Base-by-base conservation (phyloP, 2,888 invertebrate genomes). In the Lagria hirta region DNA sequence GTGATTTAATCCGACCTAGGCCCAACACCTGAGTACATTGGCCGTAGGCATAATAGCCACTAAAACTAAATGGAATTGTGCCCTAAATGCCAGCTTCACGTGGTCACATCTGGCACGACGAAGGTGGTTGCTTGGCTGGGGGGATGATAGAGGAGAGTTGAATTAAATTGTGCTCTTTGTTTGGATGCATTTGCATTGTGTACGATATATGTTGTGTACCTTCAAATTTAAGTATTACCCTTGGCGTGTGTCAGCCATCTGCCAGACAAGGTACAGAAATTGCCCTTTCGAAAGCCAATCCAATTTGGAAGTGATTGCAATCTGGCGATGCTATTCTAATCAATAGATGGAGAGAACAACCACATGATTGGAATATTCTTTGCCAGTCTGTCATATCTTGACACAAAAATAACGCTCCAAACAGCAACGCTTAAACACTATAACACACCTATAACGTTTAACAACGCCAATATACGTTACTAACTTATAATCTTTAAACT, bases 21-120 rank as follows among this genome's bases (percentile, higher is more conserved):
- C 54, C 55, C 67, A 61, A 71, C 72, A 72, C 72, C 72, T 72
- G 72, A 72, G 71, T 69, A 70, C 71, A 71, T 69, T 68, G 69
- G 61, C 68, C 66, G 61, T 50, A 56, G 68, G 67, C 64, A 64
- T 69, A 68, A 71, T 68, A 57, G 66, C 61, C 65, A 66, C 67
- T 70, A 70, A 70, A 72, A 70, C 69, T 65, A 67, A 71, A 69
- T 69, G 64, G 67, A 68, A 71, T 69, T 61, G 65, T n/a, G n/a
- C n/a, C n/a, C n/a, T n/a, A n/a, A n/a, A n/a, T n/a, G n/a, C 59
- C 56, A 55, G 56, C 55, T 55, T 59, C 62, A 64, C 62, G 65
- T 63, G 67, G 68, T 57, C 70, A 66, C 72, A 72, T 72, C 72
- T 72, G 72, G 70, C 67, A 58, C 57, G n/a, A n/a, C n/a, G 54